Base-by-base conservation (phyloP, 23 tunicate species). In the Pegea sp. region DNA sequence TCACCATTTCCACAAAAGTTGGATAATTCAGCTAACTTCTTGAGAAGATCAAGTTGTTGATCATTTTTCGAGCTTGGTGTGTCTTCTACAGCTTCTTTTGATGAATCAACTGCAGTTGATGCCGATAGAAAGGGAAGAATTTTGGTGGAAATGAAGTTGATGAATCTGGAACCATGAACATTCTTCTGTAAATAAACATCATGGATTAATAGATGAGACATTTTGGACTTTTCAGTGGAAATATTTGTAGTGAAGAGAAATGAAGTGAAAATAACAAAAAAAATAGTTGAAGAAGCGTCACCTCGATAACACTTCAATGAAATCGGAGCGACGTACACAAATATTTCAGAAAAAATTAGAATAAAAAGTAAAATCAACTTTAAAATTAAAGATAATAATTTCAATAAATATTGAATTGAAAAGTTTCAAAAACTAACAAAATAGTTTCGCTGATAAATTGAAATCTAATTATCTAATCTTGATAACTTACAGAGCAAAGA, bases 121-220 rank as follows among this genome's bases (percentile, higher is more conserved):
- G 74, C 64, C n/a, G n/a, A n/a, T n/a, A n/a, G n/a, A n/a, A n/a
- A n/a, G n/a, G n/a, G n/a, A 22, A 84, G 38, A 23, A 84, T 71
- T 62, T 74, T 84, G 25, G 68, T 70, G 66, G 76, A 73, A 28
- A 73, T 53, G 30, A 43, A 84, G 22, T 74, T 67, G 16, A 84
- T 59, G 50, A 73, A 73, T 53, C 34, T 19, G 11, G 84, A 30
- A n/a, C 76, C 71, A 33, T 84, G 95, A 22, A 84, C 95, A 57
- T 84, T 84, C 57, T 64, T 56, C 77, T 70, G 46, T 38, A 38
- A 8, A 38, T 38, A 38, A 38, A 38, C 46, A 38, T 38, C 16
- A 38, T 38, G 46, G 11, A 8, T 38, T 38, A 8, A 38, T n/a
- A n/a, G n/a, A n/a, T n/a, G n/a, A n/a, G n/a, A n/a, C n/a, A n/a